Percentiles rank a stretch among this genome's conserved stretches.
phyloP scores from a whole-genome alignment of 2,797 vertebrate species.

The Microhierax caerulescens region DNA sequence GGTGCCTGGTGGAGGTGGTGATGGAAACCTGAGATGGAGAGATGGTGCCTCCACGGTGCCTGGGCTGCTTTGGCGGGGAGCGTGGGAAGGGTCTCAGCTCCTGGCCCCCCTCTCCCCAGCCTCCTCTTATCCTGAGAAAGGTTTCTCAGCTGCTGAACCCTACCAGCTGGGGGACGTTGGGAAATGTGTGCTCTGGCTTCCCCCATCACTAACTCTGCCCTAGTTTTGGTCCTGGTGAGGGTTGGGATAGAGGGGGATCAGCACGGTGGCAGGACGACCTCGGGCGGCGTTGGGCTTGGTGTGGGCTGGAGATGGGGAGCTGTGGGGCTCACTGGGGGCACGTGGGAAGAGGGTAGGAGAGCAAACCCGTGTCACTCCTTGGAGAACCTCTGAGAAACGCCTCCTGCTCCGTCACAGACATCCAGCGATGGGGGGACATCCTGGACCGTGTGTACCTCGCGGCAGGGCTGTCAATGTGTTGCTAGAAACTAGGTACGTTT shows the following conservation, averaged over 20 bases:
- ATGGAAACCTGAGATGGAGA: not conserved
- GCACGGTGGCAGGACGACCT: rapidly evolving
- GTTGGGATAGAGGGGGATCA: not conserved
- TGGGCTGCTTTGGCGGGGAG: rapidly evolving
- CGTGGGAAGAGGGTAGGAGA: constrained; percentile 1
- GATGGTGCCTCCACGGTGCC: not conserved
- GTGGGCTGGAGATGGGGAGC: not conserved
- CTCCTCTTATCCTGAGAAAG: constrained; percentile 20
- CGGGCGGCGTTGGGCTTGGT: rapidly evolving
- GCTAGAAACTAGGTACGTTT: not conserved
- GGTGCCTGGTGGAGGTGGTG: not conserved
- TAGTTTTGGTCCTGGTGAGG: not conserved
- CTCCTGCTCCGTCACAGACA: not conserved
- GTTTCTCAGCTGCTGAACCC: not conserved
- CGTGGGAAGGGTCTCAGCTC: constrained; percentile 37
- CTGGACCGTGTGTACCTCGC: rapidly evolving
- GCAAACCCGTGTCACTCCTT: not conserved
- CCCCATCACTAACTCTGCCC: not conserved
- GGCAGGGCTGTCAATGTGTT: not conserved
- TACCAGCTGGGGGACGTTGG: not conserved
- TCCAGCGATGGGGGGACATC: not conserved
- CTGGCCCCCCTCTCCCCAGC: not conserved
- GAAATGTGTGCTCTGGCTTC: not conserved
- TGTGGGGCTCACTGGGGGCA: constrained; percentile 14
- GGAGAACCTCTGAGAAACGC: not conserved